Evolutionary conservation across 2,797 vertebrate species (phyloP), one percentile per base, ranked within the genome.

Genomic region (Lacerta bilineata): DNA sequence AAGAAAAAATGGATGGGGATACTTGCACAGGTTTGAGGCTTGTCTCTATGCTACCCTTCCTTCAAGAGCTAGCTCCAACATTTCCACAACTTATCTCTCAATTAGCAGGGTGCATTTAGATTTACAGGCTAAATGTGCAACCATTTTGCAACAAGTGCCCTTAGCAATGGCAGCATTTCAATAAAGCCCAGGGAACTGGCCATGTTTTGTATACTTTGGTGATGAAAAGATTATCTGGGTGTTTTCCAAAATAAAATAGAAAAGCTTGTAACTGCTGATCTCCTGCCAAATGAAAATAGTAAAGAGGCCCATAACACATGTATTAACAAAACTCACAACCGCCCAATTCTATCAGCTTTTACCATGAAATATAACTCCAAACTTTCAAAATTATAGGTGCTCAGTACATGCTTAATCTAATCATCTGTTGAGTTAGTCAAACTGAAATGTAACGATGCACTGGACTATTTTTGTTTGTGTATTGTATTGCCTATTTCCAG

Each of bases 1-100:
- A n/a, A 85, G 17, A 68, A 59, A 80, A 82, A 75, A 84, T n/a
- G 6, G 69, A 85, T 84, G 33, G 33, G 2, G 39, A 46, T 61
- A 59, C 27, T 59, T n/a, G 50, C 29, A 20, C 50, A 33, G 50
- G 13, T 59, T 29, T 55, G 5, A 50, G 43, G 77, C n/a, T 33
- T 81, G 3, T 17, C 64, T 68, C 27, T 83, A 18, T 17, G 29
- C 23, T 66, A 69, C 39, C 68, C 64, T 80, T 61, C 11, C 75
- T 46, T 20, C 23, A 27, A 76, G 23, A 77, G 41, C 15, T 17
- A 69, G 13, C 69, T 43, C 3, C 64, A 82, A 61, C 25, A 83
- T 76, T 66, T 76, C 41, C n/a, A 20, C 74, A 75, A 64, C 46
- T 18, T 36, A 20, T 76, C 33, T 61, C 36, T 41, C 55, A 85